Conservation (phyloP, 2,113 vertebrate species). For the Takifugu bimaculatus region DNA sequence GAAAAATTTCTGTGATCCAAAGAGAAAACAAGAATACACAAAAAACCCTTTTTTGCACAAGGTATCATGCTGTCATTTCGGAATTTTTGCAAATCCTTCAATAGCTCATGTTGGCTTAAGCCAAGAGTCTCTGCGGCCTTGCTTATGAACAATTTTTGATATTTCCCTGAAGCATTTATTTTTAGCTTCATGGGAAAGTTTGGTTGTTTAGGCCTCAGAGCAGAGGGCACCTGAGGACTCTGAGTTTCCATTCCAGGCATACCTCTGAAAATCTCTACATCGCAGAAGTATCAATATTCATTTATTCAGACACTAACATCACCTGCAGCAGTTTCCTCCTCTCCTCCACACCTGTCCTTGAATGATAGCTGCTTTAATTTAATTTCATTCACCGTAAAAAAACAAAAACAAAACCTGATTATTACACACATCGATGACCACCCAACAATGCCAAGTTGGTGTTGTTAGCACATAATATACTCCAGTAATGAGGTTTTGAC, state of each 20-base stretch:
- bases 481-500: no score
- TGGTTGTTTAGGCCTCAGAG: slow-evolving; percentile 3
- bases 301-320: slow-evolving; percentile 26
- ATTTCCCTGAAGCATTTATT: slow-evolving; percentile 4
- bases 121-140: slow-evolving; percentile 15
- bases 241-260: slow-evolving; percentile 23
- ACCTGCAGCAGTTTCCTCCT: slow-evolving; percentile 29
- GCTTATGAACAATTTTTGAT: slow-evolving; percentile 20
- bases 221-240: slow-evolving; percentile 18
- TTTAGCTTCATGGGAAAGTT: slow-evolving; percentile 31
- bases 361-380: slow-evolving; percentile 42
- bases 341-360: slow-evolving; percentile 46
- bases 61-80: no score
- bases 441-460: no score
- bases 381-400: slow-evolving; percentile 17
- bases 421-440: no score
- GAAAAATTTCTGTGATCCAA: no score
- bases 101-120: slow-evolving; percentile 19
- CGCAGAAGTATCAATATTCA: neutral
- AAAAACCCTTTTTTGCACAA: no score
- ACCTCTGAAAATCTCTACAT: slow-evolving; percentile 1
- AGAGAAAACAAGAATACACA: no score
- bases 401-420: no score
- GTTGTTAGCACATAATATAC: no score
- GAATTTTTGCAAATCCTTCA: neutral